Evolutionary conservation across 1,140 invertebrate genomes (phyloP), one percentile per base, ranked within the genome.

Genomic region (Nomia melanderi): DNA sequence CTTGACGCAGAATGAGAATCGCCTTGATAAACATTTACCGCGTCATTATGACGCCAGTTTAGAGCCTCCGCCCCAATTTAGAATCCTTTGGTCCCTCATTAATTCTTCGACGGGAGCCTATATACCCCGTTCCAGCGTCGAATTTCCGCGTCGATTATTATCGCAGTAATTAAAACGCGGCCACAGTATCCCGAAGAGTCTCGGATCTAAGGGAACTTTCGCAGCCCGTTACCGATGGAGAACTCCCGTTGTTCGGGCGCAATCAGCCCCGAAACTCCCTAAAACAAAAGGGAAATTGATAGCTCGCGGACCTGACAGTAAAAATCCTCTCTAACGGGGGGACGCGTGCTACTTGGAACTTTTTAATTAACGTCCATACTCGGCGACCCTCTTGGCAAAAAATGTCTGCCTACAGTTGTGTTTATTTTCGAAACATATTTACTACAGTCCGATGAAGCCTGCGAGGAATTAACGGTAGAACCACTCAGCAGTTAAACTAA

Each of bases 121-220:
- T 36, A 53, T 27, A 14, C 7, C n/a, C 14, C 9, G 29, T 12
- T 23, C 23, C 12, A 20, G 36, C 41, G 36, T 65, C 27, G 47
- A 33, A 27, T 57, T 75, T 75, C 63, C 63, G 11, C 50, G 63
- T 75, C 66, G 56, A 75, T 75, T 66, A 75, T 75, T 75, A 66
- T 75, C 65, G 50, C 53, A 66, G 53, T 75, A 57, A 75, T 75
- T 75, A 75, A 75, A 75, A 74, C 44, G 23, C 25, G 8, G 31
- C 36, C 36, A 17, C 36, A 23, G 14, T 50, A 29, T 57, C 50
- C 29, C n/a, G 25, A 11, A 54, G 50, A 33, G 29, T 41, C n/a
- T 25, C 17, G 39, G 0, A 0, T 4, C n/a, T 3, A 4, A 11
- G 36, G 33, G 9, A 75, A 75, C 53, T 75, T 75, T 66, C 29